Evolutionary conservation across 2,113 vertebrate species (phyloP).

Genomic region (Charadrius vociferus): DNA sequence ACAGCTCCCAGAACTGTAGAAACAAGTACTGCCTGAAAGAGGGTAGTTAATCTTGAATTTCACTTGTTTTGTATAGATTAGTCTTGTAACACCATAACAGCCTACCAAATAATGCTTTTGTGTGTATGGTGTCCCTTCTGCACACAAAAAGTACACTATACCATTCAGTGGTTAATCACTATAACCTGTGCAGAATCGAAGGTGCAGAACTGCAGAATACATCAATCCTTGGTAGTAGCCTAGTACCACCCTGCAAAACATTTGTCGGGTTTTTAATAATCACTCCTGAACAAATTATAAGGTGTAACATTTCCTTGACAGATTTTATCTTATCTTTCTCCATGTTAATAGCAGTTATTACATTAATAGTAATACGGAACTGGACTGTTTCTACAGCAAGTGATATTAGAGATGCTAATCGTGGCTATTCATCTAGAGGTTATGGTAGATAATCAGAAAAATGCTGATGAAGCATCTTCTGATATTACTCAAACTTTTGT

Average conservation of each 20-base stretch:
- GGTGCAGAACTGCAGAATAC: not conserved
- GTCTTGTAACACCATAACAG: not conserved
- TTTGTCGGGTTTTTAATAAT: not conserved
- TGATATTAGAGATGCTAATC: conserved; percentile 37
- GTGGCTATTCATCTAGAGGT: not conserved
- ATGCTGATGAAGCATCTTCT: conserved; percentile 39
- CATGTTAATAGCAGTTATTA: not conserved
- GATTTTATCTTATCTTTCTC: not conserved
- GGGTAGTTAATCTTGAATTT: not conserved
- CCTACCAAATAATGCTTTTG: not conserved
- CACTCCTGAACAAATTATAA: not conserved
- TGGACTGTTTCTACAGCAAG: not conserved
- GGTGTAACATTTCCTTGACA: not conserved
- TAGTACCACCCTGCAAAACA: not conserved
- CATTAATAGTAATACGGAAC: not conserved
- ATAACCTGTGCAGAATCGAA: not conserved
- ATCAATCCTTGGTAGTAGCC: not conserved
- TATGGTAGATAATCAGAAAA: conserved; percentile 37
- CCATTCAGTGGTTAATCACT: not conserved
- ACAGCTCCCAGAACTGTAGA: not conserved
- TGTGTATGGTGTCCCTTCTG: not conserved
- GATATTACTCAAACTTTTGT: conserved; percentile 43
- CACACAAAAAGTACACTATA: not conserved
- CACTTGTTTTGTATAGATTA: not conserved
- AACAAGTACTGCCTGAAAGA: not conserved